Base-by-base conservation (phyloP, 2,797 vertebrate species). In the Mus spretus region DNA sequence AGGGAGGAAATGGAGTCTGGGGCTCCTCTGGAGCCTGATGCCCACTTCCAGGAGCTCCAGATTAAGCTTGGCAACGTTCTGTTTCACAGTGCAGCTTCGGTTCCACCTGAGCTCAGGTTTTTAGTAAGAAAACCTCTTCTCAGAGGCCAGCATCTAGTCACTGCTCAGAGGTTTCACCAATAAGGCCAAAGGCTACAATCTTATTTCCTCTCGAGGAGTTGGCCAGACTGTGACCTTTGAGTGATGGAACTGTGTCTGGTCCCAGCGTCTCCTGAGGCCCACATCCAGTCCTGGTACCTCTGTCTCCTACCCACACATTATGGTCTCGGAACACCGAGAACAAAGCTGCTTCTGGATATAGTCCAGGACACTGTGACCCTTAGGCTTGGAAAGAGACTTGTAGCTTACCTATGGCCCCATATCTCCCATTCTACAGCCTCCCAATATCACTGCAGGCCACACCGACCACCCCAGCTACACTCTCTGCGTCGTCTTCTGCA, bases 361-460 rank as follows among this genome's bases (percentile, higher is more conserved):
- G 40, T 92, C 55, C 59, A 57, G 94, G 77, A 50, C 50, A 8
- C 37, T 55, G 0, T 84, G 96, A 90, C 70, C 89, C 74, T 95
- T 96, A 90, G 83, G 59, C 78, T 81, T 34, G 77, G 74, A 84
- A 87, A 0, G 26, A 96, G 91, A 97, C 82, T 24, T 93, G 70
- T 95, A 96, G 89, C 97, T 98, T 96, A 97, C 96, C 28, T 96
- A 57, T 97, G 97, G 97, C 93, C 97, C 97, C 93, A 9, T 98
- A 97, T 97, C 97, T 98, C 97, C 95, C 95, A 96, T 97, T 98
- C 96, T 89, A 92, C 97, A 98, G 97, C 97, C 94, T 97, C 97
- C 97, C 97, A 97, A 93, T 97, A 97, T 97, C 97, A 97, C 96
- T 98, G 88, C 97, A 97, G 97, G 96, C 97, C 90, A 97, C 97